Conservation (phyloP, 2,888 invertebrate species). For the Phlogophora meticulosa region DNA sequence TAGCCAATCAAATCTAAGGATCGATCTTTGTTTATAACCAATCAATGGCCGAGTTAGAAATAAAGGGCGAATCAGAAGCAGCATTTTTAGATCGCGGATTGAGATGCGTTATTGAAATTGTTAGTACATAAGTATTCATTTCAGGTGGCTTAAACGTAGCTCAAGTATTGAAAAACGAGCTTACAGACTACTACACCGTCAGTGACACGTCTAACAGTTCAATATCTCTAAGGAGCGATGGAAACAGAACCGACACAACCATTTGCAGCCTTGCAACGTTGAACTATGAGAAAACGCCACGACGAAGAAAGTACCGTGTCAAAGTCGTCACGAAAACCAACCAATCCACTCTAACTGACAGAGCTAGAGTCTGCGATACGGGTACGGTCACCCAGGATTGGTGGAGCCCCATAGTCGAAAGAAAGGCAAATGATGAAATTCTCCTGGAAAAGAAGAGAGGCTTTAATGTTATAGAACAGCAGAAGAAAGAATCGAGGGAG, state of each 20-base stretch:
- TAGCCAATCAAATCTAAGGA: no score
- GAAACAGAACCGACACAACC: constrained; percentile 70
- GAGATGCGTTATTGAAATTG: no score
- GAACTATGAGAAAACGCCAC: constrained; percentile 55
- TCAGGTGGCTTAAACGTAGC: constrained; percentile 7
- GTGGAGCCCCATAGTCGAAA: constrained; percentile 82
- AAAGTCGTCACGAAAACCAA: constrained; percentile 71
- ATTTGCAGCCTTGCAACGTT: constrained; percentile 70
- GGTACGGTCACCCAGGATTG: constrained; percentile 79
- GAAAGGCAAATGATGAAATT: constrained; percentile 53
- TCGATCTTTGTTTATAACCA: no score
- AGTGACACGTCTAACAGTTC: constrained; percentile 34
- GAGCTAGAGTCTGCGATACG: constrained; percentile 67
- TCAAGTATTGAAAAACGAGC: not conserved
- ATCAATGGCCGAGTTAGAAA: no score
- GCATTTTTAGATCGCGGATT: no score
- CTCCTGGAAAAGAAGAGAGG: constrained; percentile 42
- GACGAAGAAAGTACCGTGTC: constrained; percentile 39
- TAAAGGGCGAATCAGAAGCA: no score
- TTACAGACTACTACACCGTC: constrained; percentile 4
- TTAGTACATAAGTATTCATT: constrained; percentile 20
- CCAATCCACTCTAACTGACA: constrained; percentile 72
- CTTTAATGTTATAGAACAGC: constrained; percentile 50
- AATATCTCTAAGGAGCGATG: constrained; percentile 46
- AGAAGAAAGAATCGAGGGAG: constrained; percentile 35